phyloP scores from a whole-genome alignment of 2,888 invertebrate genomes.

The Coelopa pilipes region DNA sequence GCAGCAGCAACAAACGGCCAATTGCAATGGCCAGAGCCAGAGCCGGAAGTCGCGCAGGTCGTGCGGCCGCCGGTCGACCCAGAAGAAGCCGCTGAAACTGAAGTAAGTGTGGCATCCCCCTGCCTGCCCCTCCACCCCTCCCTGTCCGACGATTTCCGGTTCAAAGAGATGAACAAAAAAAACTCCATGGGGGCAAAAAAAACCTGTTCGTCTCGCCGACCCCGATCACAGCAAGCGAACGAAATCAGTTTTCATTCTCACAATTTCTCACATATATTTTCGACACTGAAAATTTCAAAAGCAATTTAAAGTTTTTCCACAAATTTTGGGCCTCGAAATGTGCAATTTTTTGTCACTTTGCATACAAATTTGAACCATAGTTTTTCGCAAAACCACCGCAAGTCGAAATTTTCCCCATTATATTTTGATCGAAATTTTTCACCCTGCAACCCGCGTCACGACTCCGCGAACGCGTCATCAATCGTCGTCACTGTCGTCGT shows the following conservation, averaged over 20 bases:
- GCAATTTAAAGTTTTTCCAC: conserved; percentile 31
- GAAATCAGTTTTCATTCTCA: conserved; percentile 37
- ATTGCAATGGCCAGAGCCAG: background rate
- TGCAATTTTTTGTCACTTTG: conserved; percentile 36
- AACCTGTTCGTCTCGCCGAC: conserved; percentile 20
- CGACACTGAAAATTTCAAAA: conserved; percentile 42
- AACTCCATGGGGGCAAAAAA: background rate
- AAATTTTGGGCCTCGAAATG: conserved; percentile 38
- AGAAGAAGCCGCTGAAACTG: conserved; percentile 33
- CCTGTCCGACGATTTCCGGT: too few species aligned
- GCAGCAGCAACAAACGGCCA: background rate
- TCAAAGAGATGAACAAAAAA: too few species aligned
- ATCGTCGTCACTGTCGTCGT: background rate
- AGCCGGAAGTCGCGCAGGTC: conserved; percentile 18
- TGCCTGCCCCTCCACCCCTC: too few species aligned
- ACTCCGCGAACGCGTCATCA: background rate
- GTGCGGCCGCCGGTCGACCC: background rate
- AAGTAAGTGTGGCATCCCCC: conserved; percentile 39
- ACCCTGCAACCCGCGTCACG: background rate
- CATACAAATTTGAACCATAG: conserved; percentile 35
- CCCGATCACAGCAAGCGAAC: conserved; percentile 38
- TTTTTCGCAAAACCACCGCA: conserved; percentile 11
- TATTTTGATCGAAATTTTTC: conserved; percentile 9
- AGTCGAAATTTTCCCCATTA: background rate
- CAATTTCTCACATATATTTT: conserved; percentile 40